phyloP scores from a whole-genome alignment of 1,140 invertebrate genomes.

The Cataglyphis hispanica region DNA sequence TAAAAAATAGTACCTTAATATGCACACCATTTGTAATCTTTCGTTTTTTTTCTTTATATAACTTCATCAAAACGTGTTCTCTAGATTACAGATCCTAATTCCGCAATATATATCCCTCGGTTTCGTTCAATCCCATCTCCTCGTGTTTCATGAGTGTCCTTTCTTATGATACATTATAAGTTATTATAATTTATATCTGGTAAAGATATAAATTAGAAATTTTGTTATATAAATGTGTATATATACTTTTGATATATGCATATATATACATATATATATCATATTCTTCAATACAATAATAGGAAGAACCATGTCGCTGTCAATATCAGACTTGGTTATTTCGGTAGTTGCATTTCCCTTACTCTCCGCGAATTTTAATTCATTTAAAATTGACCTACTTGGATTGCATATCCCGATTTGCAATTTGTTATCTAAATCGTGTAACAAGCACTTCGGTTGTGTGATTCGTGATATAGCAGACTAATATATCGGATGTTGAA shows the following conservation, averaged over 20 bases:
- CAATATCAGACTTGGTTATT: constrained; percentile 77
- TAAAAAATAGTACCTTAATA: constrained; percentile 80
- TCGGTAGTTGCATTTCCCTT: constrained; percentile 67
- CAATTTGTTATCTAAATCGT: constrained; percentile 68
- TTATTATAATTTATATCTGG: constrained; percentile 62
- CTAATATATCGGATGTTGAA: constrained; percentile 43
- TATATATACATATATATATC: not conserved
- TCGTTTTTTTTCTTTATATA: constrained; percentile 42
- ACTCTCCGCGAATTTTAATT: constrained; percentile 57
- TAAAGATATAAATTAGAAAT: constrained; percentile 79
- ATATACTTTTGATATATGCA: not conserved
- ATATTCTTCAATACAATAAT: constrained; percentile 72
- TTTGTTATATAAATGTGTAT: constrained; percentile 67
- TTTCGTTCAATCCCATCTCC: constrained; percentile 48
- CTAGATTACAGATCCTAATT: constrained; percentile 69
- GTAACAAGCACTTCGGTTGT: constrained; percentile 69
- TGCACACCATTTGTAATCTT: constrained; percentile 76
- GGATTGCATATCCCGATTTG: constrained; percentile 61
- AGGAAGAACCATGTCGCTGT: constrained; percentile 76
- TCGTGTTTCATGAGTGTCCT: constrained; percentile 57
- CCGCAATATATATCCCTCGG: constrained; percentile 62
- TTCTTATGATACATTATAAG: constrained; percentile 71
- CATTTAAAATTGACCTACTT: constrained; percentile 72
- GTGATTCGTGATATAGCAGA: constrained; percentile 49
- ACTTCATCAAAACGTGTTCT: constrained; percentile 58